Evolutionary conservation across 2,888 invertebrate species (phyloP).

Genomic region (Sphaerophoria rueppellii): DNA sequence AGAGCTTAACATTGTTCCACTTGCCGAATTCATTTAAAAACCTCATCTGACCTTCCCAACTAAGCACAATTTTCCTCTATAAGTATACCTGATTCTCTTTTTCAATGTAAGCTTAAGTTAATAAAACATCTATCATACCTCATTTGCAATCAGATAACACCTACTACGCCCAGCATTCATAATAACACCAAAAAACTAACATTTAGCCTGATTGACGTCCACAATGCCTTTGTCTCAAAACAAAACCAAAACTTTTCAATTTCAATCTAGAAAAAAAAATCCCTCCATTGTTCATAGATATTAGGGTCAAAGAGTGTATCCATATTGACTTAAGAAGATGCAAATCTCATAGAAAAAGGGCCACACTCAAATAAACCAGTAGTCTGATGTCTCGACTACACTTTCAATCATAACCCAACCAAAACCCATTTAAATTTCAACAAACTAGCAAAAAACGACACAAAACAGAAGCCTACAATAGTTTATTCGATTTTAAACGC

Average conservation of each 20-base stretch:
- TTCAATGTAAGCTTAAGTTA: neutral
- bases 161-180: conserved; percentile 14
- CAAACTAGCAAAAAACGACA: neutral
- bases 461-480: conserved; percentile 69
- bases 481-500: conserved; percentile 70
- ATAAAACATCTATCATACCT: neutral
- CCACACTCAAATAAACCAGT: conserved; percentile 51
- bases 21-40: neutral
- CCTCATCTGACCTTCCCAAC: neutral
- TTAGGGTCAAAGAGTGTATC: conserved; percentile 40
- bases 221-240: conserved; percentile 28
- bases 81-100: neutral
- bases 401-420: neutral
- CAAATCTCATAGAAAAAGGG: conserved; percentile 52
- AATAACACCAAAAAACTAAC: neutral
- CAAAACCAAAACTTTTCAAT: conserved; percentile 32
- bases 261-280: conserved; percentile 4
- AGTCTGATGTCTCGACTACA: conserved; percentile 19
- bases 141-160: conserved; percentile 26
- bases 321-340: conserved; percentile 53
- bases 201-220: conserved; percentile 37
- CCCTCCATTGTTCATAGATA: conserved; percentile 24
- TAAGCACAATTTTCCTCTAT: neutral
- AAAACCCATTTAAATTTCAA: neutral
- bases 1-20: neutral